Evolutionary conservation across 2,888 invertebrate species (phyloP).

Genomic region (Pseudolycoriella hygida): DNA sequence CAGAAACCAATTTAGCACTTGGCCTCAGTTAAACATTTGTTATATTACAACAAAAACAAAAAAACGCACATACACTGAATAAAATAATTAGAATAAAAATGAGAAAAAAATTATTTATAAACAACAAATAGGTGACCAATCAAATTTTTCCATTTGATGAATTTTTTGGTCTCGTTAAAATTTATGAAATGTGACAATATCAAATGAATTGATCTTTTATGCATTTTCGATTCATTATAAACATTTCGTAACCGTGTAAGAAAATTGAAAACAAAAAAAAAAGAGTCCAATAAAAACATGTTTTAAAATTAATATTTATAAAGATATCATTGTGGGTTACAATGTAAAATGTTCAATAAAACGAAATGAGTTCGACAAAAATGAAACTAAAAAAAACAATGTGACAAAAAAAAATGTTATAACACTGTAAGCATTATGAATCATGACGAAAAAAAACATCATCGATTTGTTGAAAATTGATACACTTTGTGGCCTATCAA

Average conservation of each 20-base stretch:
- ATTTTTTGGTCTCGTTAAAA: slow-evolving; percentile 2
- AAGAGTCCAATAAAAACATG: neutral
- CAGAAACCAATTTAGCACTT: neutral
- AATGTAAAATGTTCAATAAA: no score
- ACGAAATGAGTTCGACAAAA: no score
- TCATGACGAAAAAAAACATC: no score
- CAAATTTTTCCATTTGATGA: slow-evolving; percentile 2
- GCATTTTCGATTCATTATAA: neutral
- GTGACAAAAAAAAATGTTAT: no score
- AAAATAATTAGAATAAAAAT: neutral
- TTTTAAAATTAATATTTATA: neutral
- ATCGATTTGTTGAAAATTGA: no score
- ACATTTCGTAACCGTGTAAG: neutral
- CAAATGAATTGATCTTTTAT: slow-evolving; percentile 1
- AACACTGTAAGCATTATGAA: no score
- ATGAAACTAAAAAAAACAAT: no score
- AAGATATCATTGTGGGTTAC: no score
- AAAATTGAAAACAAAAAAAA: neutral
- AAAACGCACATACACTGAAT: neutral
- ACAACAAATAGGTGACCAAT: neutral
- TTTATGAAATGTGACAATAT: slow-evolving; percentile 7
- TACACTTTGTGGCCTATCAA: neutral
- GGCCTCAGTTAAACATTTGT: neutral
- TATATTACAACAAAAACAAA: neutral
- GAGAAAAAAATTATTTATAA: neutral